Evolutionary conservation across 2,888 invertebrate genomes (phyloP).

Genomic region (Acleris sparsana): DNA sequence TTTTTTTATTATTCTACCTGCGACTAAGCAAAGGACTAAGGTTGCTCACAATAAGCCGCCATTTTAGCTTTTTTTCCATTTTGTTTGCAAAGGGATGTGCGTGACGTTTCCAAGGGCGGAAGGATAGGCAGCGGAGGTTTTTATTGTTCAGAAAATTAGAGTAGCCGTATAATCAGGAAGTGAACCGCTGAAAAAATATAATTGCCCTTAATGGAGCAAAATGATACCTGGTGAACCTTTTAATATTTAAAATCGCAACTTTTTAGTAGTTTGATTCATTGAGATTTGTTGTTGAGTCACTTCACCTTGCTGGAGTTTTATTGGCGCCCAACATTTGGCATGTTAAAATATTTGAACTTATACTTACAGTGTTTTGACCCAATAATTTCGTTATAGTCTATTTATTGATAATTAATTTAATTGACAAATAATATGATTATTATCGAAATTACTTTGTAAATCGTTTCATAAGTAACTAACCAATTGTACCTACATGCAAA

Average conservation of each 20-base stretch:
- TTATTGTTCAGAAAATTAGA: slow-evolving; percentile 70
- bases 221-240: slow-evolving; percentile 28
- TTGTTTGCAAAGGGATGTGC: slow-evolving; percentile 74
- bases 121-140: slow-evolving; percentile 71
- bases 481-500: neutral
- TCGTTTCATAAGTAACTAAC: too few species aligned
- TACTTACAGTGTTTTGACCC: too few species aligned
- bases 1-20: slow-evolving; percentile 72
- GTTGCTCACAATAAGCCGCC: slow-evolving; percentile 62
- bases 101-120: slow-evolving; percentile 78
- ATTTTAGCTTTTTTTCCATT: slow-evolving; percentile 59
- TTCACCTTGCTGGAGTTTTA: neutral
- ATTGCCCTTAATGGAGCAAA: slow-evolving; percentile 38
- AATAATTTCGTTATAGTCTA: too few species aligned
- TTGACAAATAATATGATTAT: too few species aligned
- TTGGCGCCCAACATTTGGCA: too few species aligned
- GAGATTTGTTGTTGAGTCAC: neutral
- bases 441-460: too few species aligned
- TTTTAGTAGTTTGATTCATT: neutral
- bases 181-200: slow-evolving; percentile 57
- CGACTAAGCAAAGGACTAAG: slow-evolving; percentile 50
- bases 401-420: too few species aligned
- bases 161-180: slow-evolving; percentile 63
- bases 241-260: neutral
- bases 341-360: too few species aligned